Percentiles rank a stretch among this genome's conserved stretches.
phyloP scores from a whole-genome alignment of 2,888 invertebrate species.

The Caenorhabditis angaria region DNA sequence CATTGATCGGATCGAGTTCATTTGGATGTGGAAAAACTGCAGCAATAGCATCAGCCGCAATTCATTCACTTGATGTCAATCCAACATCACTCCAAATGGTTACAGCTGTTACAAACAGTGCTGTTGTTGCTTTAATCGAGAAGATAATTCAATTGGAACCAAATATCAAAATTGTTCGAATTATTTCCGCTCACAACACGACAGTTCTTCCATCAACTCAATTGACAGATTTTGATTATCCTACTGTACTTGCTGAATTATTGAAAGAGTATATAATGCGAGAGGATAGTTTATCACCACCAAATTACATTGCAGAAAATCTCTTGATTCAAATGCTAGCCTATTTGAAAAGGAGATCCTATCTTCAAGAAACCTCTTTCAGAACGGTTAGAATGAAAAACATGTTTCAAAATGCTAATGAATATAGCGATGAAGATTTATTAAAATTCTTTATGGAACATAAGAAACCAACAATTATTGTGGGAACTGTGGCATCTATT shows the following conservation, averaged over 20 bases:
- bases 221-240: neutral
- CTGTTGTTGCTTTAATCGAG: neutral
- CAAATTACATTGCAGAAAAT: neutral
- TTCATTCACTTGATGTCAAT: neutral
- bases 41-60: neutral
- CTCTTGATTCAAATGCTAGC: neutral
- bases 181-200: neutral
- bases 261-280: neutral
- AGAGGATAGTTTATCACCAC: too few species aligned
- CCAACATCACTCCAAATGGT: neutral
- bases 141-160: neutral
- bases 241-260: neutral
- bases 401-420: neutral
- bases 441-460: neutral
- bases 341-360: neutral
- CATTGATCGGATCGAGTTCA: neutral
- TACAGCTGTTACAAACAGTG: neutral
- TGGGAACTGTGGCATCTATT: neutral
- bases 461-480: neutral
- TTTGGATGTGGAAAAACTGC: constrained; percentile 6
- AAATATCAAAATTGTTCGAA: neutral
- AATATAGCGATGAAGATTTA: neutral
- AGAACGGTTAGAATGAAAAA: neutral
- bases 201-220: neutral
- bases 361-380: neutral